Base-by-base conservation (phyloP, 2,113 vertebrate species). In the Zosterops pallidus region DNA sequence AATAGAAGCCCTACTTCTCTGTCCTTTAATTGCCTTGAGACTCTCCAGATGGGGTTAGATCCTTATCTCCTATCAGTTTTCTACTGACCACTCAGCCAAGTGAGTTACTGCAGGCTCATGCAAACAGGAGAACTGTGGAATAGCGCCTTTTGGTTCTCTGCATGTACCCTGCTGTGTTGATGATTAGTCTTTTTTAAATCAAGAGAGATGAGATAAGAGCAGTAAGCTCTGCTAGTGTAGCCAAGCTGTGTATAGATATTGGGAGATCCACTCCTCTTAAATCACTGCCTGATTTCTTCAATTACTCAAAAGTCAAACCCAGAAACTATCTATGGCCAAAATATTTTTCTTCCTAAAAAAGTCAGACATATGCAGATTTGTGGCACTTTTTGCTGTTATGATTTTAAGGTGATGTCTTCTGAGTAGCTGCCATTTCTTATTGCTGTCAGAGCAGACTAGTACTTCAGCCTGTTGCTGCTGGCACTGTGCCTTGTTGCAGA, bases 381-480 rank as follows among this genome's bases (percentile, higher is more conserved):
- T 60, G 69, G 57, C 1, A 3, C 53, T 90, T 95, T 90, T 69
- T 83, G 39, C 72, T 83, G 72, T 60, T 89, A 81, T 64, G 75
- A 81, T 78, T 95, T 93, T 90, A 90, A 96, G 88, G 90, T 94
- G 83, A 86, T 92, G 56, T 71, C 83, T 90, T 96, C 69, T 83
- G 90, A 89, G 83, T 83, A 88, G 88, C 88, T 95, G 88, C 41
- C 57, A 50, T 93, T 92, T 94, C 93, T 96, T 72, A 84, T 50
- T 89, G 85, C 92, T 96, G 64, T 94, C 90, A 92, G 49, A 89
- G 65, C 57, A 86, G 80, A 68, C 52, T 60, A 71, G 52, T 60
- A 42, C 60, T 60, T 90, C 79, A 93, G 83, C 83, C 60, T 93
- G 85, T 89, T 96, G 92, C 83, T 95, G 83, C 93, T 97, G 95